Base-by-base conservation (phyloP, 2,888 invertebrate genomes). In the Caenorhabditis sp. region DNA sequence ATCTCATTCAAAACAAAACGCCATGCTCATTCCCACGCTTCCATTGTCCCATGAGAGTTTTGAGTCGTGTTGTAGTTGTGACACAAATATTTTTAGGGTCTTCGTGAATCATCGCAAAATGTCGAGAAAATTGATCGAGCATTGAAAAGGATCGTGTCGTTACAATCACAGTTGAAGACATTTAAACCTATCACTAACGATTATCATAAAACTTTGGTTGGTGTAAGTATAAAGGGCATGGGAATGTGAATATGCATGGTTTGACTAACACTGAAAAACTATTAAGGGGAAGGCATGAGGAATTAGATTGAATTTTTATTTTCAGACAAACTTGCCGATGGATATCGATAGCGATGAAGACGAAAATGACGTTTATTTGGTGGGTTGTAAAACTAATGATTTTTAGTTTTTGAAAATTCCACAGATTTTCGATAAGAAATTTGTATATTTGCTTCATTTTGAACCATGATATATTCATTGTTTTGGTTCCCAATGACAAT, bases 111-210 rank as follows among this genome's bases (percentile, higher is more conserved):
- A 20, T 73, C 71, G 27, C 78, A 80, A 43, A 80, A 82, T 77
- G 77, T 75, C 26, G 82, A 78, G 52, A 77, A 80, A 59, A 69
- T 83, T 58, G 77, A 81, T 56, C 73, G 75, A 52, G 76, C 83
- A 8, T 57, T 81, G 54, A 71, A 75, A 56, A 64, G 83, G 52
- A 81, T 83, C 38, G 78, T 78, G 23, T 76, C 72, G 17, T 65
- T 83, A 23, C 82, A 82, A 52, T 76, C 78, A 25, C 83, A 83
- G 52, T 66, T 83, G 59, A 71, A 73, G 20, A 70, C 74, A 12
- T 27, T 68, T 17, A 70, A 68, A 38, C 67, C 70, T 5, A 43
- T 43, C 43, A 43, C 43, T 3, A 43, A 43, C 43, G 69, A 70
- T 20, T 67, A 61, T 49, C 66, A 67, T 36, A 67, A 72, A 54